Base-by-base conservation (phyloP, 2,797 vertebrate species). In the Channallabes apus region DNA sequence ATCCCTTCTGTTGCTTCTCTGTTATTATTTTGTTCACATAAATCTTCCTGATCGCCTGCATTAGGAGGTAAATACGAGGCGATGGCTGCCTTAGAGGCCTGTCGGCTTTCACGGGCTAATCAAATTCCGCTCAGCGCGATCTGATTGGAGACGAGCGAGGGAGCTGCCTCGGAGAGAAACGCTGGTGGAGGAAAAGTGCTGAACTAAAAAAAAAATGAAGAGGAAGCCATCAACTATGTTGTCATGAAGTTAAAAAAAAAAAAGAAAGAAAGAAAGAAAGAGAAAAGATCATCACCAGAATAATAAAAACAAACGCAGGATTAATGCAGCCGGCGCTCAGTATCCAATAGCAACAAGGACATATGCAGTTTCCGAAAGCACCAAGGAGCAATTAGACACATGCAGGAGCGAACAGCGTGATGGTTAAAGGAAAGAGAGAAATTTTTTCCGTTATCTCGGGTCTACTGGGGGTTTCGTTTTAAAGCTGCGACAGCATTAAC, bases 1-100 rank as follows among this genome's bases (percentile, higher is more conserved):
- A 82, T 85, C 73, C 77, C 79, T 56, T 64, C 51, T 4, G 59
- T 56, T 68, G 61, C 71, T 59, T 59, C 86, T 54, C 62, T 83
- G 84, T 88, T 88, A 80, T 85, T 89, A 88, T 89, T 87, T 86
- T 51, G 84, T 90, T 90, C 87, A 89, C 87, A 93, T 91, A 92
- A 93, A 94, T 94, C 93, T 93, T 89, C 89, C 87, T 90, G 94
- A 95, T 92, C 90, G 88, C 88, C 92, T 91, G 91, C 91, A 91
- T 93, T 93, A 94, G 90, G 91, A 91, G 91, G 90, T 87, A 88
- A 93, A 92, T 87, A 73, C 86, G 86, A 0, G 82, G 89, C 90
- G 94, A 92, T 93, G 93, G 93, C 87, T 94, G 93, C 85, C 92
- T 92, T 88, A 93, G 93, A 94, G 90, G 94, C 91, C 91, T 27